phyloP scores from a whole-genome alignment of 2,797 vertebrate species.

The Chaunax sp. region DNA sequence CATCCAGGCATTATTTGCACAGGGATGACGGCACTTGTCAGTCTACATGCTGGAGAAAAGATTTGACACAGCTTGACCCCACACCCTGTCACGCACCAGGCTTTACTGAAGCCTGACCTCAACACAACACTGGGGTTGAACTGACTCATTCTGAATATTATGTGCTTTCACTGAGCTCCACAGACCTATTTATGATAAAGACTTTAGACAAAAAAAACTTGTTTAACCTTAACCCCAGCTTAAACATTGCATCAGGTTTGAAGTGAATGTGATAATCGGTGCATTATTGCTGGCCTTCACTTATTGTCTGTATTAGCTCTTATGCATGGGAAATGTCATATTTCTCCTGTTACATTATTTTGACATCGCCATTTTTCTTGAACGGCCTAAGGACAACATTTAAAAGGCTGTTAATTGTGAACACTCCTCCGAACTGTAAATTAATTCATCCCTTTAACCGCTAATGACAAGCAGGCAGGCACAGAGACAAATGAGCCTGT shows the following conservation, averaged over 20 bases:
- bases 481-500: slow-evolving; percentile 31
- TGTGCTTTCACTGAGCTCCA: slow-evolving; percentile 5
- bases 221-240: slow-evolving; percentile 11
- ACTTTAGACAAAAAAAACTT: not conserved
- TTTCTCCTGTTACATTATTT: slow-evolving; percentile 23
- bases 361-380: slow-evolving; percentile 18
- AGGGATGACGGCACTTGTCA: slow-evolving; percentile 24
- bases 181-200: not conserved
- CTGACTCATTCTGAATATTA: slow-evolving; percentile 24
- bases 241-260: not conserved
- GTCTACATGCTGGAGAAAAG: slow-evolving; percentile 18
- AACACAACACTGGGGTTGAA: slow-evolving; percentile 9
- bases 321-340: not conserved
- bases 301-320: slow-evolving; percentile 34
- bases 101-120: slow-evolving; percentile 30
- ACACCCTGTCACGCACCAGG: slow-evolving; percentile 15
- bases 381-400: slow-evolving; percentile 37
- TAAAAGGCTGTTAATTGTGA: slow-evolving; percentile 55
- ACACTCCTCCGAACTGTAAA: slow-evolving; percentile 49
- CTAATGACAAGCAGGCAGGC: slow-evolving; percentile 34
- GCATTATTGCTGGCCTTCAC: slow-evolving; percentile 4
- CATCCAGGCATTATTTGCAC: slow-evolving; percentile 44
- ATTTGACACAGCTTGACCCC: slow-evolving; percentile 23
- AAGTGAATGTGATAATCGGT: slow-evolving; percentile 7
- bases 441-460: slow-evolving; percentile 47